Evolutionary conservation across 2,888 invertebrate genomes (phyloP).

Genomic region (Clunio marinus): DNA sequence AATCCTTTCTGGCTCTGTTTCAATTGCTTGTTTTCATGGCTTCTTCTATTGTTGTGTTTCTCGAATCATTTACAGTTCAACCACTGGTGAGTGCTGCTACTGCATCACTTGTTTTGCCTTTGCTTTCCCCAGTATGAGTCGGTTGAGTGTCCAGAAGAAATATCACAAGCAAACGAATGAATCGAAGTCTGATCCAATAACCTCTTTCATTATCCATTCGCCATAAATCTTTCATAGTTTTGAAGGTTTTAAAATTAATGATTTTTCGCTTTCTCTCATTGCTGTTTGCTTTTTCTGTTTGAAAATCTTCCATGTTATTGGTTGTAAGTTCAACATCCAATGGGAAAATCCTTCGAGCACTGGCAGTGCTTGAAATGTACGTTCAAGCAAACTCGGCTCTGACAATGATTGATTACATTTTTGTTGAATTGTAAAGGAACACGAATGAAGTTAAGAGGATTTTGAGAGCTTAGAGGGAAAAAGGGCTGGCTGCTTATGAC

Average conservation of each 20-base stretch:
- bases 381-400: not conserved
- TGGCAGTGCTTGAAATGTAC: not conserved
- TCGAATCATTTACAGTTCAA: not conserved
- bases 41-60: not conserved
- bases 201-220: constrained; percentile 28
- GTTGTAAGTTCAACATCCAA: constrained; percentile 33
- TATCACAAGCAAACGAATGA: not conserved
- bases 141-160: not conserved
- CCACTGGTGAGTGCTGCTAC: too few relatives aligned
- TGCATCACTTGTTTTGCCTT: not conserved
- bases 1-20: not conserved
- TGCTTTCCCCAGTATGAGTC: not conserved
- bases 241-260: constrained; percentile 38
- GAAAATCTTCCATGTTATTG: constrained; percentile 19
- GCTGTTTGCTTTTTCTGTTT: not conserved
- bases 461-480: not conserved
- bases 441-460: not conserved
- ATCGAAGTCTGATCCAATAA: not conserved
- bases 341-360: constrained; percentile 7
- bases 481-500: not conserved
- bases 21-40: not conserved
- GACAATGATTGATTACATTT: constrained; percentile 32
- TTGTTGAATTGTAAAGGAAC: constrained; percentile 6
- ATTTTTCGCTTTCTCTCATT: constrained; percentile 29
- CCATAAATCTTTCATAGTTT: constrained; percentile 37